Evolutionary conservation across 1,140 invertebrate genomes (phyloP).

Genomic region (Drosophila busckii): DNA sequence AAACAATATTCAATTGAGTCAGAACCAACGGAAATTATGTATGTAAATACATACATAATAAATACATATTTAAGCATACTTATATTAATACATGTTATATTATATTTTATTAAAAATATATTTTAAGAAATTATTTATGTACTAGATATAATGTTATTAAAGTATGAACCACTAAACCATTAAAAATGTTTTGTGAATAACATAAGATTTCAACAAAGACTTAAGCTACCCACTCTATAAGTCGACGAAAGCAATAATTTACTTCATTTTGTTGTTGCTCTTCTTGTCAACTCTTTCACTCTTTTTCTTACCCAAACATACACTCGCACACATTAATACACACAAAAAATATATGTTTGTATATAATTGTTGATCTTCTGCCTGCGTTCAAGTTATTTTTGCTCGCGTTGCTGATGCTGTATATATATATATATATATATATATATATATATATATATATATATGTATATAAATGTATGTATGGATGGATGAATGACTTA

Average conservation of each 20-base stretch:
- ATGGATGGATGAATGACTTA: background rate
- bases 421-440: background rate
- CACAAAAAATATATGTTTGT: constrained; percentile 8
- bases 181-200: too few species aligned
- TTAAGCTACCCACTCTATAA: constrained; percentile 14
- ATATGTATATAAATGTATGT: background rate
- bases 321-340: background rate
- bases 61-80: background rate
- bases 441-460: background rate
- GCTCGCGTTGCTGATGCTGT: constrained; percentile 6
- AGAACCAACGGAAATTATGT: too few species aligned
- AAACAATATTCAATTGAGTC: too few species aligned
- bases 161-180: too few species aligned
- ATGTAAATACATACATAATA: too few species aligned
- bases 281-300: constrained; percentile 25
- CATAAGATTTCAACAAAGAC: background rate
- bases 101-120: background rate
- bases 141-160: too few species aligned
- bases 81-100: background rate
- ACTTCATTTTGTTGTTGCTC: constrained; percentile 19
- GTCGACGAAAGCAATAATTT: constrained; percentile 30
- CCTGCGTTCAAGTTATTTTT: background rate
- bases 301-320: constrained; percentile 13
- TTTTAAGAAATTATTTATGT: background rate
- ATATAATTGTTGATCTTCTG: constrained; percentile 18